Base-by-base conservation (phyloP, 2,113 vertebrate genomes). In the Dasyprocta punctata region DNA sequence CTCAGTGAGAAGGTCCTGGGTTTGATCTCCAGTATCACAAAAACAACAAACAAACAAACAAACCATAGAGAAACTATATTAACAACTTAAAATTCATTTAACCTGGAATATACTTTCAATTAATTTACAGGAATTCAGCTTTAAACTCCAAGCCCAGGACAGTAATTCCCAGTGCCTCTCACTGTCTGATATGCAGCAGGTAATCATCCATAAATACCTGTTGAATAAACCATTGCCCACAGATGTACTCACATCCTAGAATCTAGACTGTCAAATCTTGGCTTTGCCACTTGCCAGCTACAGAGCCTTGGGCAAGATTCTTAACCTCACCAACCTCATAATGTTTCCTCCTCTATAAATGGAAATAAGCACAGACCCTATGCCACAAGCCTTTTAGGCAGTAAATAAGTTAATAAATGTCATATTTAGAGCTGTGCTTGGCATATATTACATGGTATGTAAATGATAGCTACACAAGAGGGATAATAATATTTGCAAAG, bases 41-140 rank as follows among this genome's bases (percentile, higher is more conserved):
- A 80, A 80, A 80, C 47, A 52, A 52, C 33, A 80, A 80, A 80
- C 47, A 52, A 52, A 54, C 7, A 19, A 52, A 52, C 16, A 78
- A 95, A 96, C 83, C 10, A 61, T 38, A 83, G 54, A 90, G 88
- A 89, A 96, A 91, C 86, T 10, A 95, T 6, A 20, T 30, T 33
- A 96, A 83, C 60, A 75, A 86, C 12, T 90, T 84, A 88, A 93
- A 95, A 14, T 17, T 89, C 52, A 92, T 77, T 33, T 92, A 84
- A 90, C 82, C 9, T 67, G 47, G 91, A 89, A 93, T 47, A 63
- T 7, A 56, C 26, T 30, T 69, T 80, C 52, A 78, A 67, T 38
- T 41, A 95, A 93, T 41, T 19, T 67, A 86, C 10, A 95, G 60
- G 38, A 93, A 96, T 36, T 96, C 49, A 38, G 22, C 60, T 78